phyloP scores from a whole-genome alignment of 1,140 invertebrate genomes.

The Orius insidiosus region DNA sequence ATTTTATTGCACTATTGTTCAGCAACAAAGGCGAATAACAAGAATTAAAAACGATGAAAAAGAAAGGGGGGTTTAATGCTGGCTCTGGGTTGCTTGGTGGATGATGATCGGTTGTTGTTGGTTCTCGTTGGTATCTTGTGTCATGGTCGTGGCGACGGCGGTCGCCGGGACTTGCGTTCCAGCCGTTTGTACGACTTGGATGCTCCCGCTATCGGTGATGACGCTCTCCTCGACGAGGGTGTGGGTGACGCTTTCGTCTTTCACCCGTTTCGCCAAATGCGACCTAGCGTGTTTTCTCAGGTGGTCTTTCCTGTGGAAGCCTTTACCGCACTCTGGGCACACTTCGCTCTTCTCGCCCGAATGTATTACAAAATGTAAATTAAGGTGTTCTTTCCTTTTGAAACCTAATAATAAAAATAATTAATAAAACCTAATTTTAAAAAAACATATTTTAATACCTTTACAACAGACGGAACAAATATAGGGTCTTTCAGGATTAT shows the following conservation, averaged over 20 bases:
- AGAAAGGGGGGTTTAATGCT: neutral
- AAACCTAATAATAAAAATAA: conserved; percentile 27
- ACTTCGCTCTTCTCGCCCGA: conserved; percentile 70
- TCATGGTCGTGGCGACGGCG: no score
- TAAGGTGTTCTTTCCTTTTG: conserved; percentile 68
- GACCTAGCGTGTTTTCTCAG: conserved; percentile 32
- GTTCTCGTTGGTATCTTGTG: neutral
- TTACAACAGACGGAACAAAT: conserved; percentile 68
- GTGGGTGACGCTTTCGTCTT: conserved; percentile 11
- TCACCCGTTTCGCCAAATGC: conserved; percentile 20
- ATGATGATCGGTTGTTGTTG: neutral
- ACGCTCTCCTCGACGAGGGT: neutral
- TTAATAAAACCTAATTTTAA: neutral
- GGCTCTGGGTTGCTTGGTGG: neutral
- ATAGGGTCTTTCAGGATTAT: conserved; percentile 31
- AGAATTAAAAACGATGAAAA: no score
- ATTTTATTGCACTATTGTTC: no score
- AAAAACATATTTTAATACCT: conserved; percentile 29
- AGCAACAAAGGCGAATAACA: no score
- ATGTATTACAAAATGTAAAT: conserved; percentile 68
- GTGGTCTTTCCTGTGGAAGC: conserved; percentile 56
- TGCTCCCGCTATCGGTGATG: no score
- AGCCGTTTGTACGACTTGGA: neutral
- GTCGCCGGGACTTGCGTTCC: neutral
- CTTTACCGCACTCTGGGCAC: conserved; percentile 71